Evolutionary conservation across 2,888 invertebrate genomes (phyloP).

Genomic region (Molorchus minor): DNA sequence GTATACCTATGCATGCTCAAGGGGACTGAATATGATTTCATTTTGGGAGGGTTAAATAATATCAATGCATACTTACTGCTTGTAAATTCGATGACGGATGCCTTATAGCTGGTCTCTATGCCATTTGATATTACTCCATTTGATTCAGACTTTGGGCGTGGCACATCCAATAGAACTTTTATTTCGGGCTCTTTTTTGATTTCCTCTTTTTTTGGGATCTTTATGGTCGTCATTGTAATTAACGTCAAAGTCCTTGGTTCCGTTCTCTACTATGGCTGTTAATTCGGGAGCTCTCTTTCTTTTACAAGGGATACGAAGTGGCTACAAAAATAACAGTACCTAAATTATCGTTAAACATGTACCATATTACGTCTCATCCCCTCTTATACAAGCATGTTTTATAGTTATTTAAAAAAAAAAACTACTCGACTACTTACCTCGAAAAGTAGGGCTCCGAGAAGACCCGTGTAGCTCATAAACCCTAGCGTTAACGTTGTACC

Average conservation of each 20-base stretch:
- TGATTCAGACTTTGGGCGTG: constrained; percentile 13
- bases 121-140: constrained; percentile 24
- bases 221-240: constrained; percentile 17
- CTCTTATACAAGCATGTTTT: not conserved
- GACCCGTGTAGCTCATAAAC: constrained; percentile 70
- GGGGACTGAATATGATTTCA: not conserved
- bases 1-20: not conserved
- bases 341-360: too few relatives aligned
- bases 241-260: constrained; percentile 8
- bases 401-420: not conserved
- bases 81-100: constrained; percentile 36
- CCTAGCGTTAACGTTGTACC: constrained; percentile 73
- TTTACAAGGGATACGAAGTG: too few relatives aligned
- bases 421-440: constrained; percentile 62
- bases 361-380: too few relatives aligned
- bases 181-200: not conserved
- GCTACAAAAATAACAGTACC: too few relatives aligned
- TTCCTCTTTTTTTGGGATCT: not conserved
- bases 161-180: not conserved
- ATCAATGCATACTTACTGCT: constrained; percentile 32
- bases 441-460: constrained; percentile 61
- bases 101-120: constrained; percentile 30
- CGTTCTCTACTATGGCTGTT: constrained; percentile 12
- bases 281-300: too few relatives aligned
- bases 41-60: not conserved